Conservation (phyloP, 2,888 invertebrate species). For the Lamellibrachia satsuma region DNA sequence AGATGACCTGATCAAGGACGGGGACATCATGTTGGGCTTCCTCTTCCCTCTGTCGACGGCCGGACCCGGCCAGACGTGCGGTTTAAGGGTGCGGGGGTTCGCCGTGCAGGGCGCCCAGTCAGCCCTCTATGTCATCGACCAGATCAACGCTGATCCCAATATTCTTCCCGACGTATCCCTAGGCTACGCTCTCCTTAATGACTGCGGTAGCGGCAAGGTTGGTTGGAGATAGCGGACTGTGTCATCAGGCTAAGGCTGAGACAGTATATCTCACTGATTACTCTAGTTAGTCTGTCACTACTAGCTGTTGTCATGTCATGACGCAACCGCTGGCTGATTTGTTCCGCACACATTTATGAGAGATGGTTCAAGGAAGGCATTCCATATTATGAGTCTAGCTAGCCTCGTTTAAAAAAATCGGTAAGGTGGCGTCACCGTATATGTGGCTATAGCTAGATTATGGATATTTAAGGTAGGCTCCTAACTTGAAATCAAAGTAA, state of each 20-base stretch:
- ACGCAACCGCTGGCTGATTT: too few relatives aligned
- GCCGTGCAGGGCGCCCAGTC: constrained; percentile 5
- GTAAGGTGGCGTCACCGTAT: too few relatives aligned
- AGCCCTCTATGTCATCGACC: constrained; percentile 43
- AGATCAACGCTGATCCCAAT: constrained; percentile 71
- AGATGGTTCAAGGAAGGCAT: too few relatives aligned
- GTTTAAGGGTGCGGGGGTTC: constrained; percentile 21
- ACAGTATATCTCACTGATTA: not conserved
- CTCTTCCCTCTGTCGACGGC: constrained; percentile 69
- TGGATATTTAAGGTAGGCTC: too few relatives aligned
- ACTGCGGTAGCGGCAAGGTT: constrained; percentile 72
- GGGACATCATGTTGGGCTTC: constrained; percentile 72
- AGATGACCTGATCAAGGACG: constrained; percentile 56
- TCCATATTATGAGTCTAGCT: too few relatives aligned
- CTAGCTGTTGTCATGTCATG: too few relatives aligned
- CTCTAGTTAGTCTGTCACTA: not conserved
- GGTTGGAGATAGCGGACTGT: not conserved
- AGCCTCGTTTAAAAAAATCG: too few relatives aligned
- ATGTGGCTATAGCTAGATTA: too few relatives aligned
- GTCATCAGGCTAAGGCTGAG: not conserved
- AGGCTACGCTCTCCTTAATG: constrained; percentile 80
- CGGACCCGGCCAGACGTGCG: constrained; percentile 42
- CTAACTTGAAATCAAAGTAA: too few relatives aligned
- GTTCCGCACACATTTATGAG: too few relatives aligned
- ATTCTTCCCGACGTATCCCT: constrained; percentile 71